phyloP scores from a whole-genome alignment of 2,888 invertebrate species.

The Drosophila mimetica region DNA sequence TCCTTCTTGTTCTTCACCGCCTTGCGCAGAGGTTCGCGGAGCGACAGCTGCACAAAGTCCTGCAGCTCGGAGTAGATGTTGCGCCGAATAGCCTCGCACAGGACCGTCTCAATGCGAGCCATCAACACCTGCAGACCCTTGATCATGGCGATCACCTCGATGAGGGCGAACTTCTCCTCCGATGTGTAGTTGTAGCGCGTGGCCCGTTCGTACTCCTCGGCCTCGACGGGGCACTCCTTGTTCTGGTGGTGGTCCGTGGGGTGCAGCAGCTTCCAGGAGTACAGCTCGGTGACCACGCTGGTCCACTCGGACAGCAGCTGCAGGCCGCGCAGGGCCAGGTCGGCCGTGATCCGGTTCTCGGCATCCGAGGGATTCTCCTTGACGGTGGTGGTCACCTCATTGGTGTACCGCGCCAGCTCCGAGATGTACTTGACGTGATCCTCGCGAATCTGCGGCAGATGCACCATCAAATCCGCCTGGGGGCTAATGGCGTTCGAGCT shows the following conservation, averaged over 20 bases:
- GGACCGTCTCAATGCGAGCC: conserved; percentile 98
- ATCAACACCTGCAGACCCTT: conserved; percentile 98
- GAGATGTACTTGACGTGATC: conserved; percentile 99
- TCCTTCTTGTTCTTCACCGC: conserved; percentile 99
- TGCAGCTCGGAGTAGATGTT: conserved; percentile 98
- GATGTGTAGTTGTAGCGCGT: conserved; percentile 98
- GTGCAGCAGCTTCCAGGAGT: conserved; percentile 99
- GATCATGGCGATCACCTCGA: conserved; percentile 99
- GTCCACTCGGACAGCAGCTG: conserved; percentile 98
- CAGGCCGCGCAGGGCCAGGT: conserved; percentile 95
- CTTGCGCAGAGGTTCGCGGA: conserved; percentile 97
- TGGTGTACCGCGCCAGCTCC: conserved; percentile 95
- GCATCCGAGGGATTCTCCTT: conserved; percentile 96
- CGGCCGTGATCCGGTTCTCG: conserved; percentile 96
- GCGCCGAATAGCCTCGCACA: conserved; percentile 94
- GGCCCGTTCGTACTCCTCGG: conserved; percentile 99
- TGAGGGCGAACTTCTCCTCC: conserved; percentile 98
- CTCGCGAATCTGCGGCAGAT: conserved; percentile 96
- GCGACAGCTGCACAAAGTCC: conserved; percentile 95
- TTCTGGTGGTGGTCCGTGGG: conserved; percentile 99
- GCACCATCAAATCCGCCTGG: conserved; percentile 97
- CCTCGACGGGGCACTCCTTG: conserved; percentile 96
- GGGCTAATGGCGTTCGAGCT: conserved; percentile 93
- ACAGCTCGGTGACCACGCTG: conserved; percentile 96
- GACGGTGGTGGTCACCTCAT: conserved; percentile 93